Evolutionary conservation across 1,140 invertebrate species (phyloP).

Genomic region (Chrysoperla carnea): DNA sequence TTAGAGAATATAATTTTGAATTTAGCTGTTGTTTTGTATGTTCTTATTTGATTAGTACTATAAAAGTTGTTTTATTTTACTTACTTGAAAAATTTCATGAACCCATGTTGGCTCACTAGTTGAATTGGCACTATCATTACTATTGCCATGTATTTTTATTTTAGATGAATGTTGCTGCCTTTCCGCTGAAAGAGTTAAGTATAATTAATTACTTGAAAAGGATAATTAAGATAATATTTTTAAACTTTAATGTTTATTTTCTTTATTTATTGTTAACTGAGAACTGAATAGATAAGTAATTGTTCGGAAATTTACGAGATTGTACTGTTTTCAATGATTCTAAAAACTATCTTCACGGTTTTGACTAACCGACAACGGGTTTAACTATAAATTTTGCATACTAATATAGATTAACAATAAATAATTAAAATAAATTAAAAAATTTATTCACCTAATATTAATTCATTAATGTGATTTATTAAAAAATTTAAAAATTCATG

Average conservation of each 20-base stretch:
- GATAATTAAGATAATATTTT: too few relatives aligned
- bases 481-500: constrained; percentile 99
- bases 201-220: background rate
- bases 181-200: constrained; percentile 14
- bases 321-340: too few relatives aligned
- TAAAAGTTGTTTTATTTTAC: too few relatives aligned
- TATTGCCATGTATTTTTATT: constrained; percentile 30
- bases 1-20: too few relatives aligned
- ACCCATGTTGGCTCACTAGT: constrained; percentile 93
- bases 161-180: constrained; percentile 20
- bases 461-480: constrained; percentile 91
- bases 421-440: background rate
- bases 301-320: too few relatives aligned
- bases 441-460: constrained; percentile 58
- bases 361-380: too few relatives aligned
- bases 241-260: background rate
- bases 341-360: too few relatives aligned
- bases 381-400: too few relatives aligned
- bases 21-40: too few relatives aligned
- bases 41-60: too few relatives aligned
- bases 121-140: constrained; percentile 23
- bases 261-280: background rate
- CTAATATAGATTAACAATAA: too few relatives aligned
- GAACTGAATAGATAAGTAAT: too few relatives aligned
- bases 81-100: constrained; percentile 92